Evolutionary conservation across 2,113 vertebrate genomes (phyloP).

Genomic region (Papio anubis): DNA sequence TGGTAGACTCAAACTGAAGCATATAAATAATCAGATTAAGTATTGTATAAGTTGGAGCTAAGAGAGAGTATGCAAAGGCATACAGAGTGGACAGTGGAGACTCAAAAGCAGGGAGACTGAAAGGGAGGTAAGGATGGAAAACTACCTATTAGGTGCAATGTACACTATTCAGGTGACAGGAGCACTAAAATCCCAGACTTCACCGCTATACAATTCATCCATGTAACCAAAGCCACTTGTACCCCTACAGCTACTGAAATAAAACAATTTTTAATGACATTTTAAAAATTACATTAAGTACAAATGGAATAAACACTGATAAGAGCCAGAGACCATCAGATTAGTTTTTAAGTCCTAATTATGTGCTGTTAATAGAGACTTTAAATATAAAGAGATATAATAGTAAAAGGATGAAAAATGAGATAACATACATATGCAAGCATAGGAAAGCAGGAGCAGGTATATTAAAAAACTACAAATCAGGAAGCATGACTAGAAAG

Average conservation of each 20-base stretch:
- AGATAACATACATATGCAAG: background rate
- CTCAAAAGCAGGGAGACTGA: too few species aligned
- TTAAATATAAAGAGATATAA: background rate
- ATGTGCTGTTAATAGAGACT: background rate
- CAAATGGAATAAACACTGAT: slow-evolving; percentile 7
- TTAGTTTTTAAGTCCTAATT: background rate
- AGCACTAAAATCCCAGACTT: too few species aligned
- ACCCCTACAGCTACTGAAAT: too few species aligned
- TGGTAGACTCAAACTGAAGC: background rate
- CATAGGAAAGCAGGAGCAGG: background rate
- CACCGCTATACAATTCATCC: too few species aligned
- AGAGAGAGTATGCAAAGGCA: too few species aligned
- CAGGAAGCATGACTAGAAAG: background rate
- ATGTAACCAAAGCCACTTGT: too few species aligned
- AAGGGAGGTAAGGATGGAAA: too few species aligned
- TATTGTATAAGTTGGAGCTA: background rate
- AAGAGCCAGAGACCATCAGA: background rate
- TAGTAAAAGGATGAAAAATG: background rate
- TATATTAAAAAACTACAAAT: background rate
- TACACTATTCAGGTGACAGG: too few species aligned
- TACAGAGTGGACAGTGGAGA: too few species aligned
- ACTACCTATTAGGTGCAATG: too few species aligned
- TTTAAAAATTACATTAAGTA: background rate
- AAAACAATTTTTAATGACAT: too few species aligned
- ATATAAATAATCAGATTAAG: background rate